Evolutionary conservation across 2,888 invertebrate genomes (phyloP), one percentile per base, ranked within the genome.

Genomic region (Chironomus riparius): DNA sequence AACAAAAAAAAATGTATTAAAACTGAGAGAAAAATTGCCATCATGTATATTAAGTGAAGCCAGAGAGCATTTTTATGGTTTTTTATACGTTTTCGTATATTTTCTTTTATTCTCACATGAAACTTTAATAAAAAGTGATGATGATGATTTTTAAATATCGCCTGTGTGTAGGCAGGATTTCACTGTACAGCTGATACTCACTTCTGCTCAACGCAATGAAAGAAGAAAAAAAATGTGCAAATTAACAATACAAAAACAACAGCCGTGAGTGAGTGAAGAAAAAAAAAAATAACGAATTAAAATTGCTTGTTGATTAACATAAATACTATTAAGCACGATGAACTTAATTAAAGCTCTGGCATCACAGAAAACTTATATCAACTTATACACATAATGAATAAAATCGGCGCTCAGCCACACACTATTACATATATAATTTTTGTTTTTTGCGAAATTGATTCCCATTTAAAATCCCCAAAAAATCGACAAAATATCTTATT

Each of bases 281-380:
- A 12, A 50, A 21, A 62, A 24, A 62, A 65, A 24, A 65, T 65
- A 65, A 65, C 65, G 61, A 72, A 72, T 38, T 72, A 72, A 72
- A 72, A 48, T 70, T 71, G 50, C 50, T 72, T 38, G 62, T 50
- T 56, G 72, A 72, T 72, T 72, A 72, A 72, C 72, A 72, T 72
- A 72, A 72, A 72, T 72, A 72, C 72, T 61, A 72, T 72, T 72
- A 72, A 22, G 72, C 50, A 72, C 72, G 72, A 72, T 72, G 72
- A 72, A 72, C 72, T 72, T 72, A 61, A 72, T 38, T 72, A 72
- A 61, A 72, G 72, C 72, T 72, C 50, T 13, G 21, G 47, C 48
- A 28, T 38, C 22, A 15, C 15, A 68, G 15, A 24, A 24, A 24
- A n/a, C 18, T 24, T 24, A n/a, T 22, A 22, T 7, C 7, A 13